A percentile compares a stretch with the other conserved stretches of the same genome.
These are phyloP conservation scores for Macaria notata DNA, from an alignment of 2,888 invertebrate genomes.

Conservation along the genomic window DNA sequence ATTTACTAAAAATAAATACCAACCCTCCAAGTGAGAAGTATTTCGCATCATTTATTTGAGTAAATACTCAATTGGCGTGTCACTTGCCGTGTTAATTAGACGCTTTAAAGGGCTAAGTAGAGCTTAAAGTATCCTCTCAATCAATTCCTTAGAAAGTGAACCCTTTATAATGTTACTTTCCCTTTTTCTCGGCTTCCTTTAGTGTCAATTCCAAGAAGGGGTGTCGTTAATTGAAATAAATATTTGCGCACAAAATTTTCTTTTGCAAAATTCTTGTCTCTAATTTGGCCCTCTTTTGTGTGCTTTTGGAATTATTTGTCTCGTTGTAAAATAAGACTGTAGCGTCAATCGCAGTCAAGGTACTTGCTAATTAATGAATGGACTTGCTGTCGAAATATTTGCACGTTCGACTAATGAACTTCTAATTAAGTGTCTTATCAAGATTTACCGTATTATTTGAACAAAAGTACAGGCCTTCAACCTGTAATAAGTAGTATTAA, in stretches of 20 bases:
- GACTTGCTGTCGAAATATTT: conserved; percentile 1
- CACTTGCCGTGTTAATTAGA: conserved; percentile 62
- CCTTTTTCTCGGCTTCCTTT: conserved; percentile 61
- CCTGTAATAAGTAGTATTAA: too few species aligned
- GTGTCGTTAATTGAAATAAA: conserved; percentile 73
- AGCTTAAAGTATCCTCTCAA: conserved; percentile 58
- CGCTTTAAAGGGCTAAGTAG: conserved; percentile 59
- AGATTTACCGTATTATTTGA: too few species aligned
- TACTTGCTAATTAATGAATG: conserved; percentile 1
- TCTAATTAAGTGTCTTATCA: neutral
- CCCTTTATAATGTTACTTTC: conserved; percentile 49
- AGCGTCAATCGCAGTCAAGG: conserved; percentile 27
- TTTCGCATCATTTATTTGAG: conserved; percentile 8
- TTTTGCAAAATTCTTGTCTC: conserved; percentile 44
- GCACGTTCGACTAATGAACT: neutral
- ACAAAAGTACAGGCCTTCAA: too few species aligned
- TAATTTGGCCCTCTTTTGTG: conserved; percentile 43
- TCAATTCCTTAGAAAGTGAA: conserved; percentile 53
- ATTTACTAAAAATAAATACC: too few species aligned
- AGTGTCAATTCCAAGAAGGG: conserved; percentile 66
- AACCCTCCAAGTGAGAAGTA: too few species aligned
- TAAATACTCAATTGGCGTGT: conserved; percentile 51
- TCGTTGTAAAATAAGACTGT: conserved; percentile 32
- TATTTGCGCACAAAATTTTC: conserved; percentile 71
- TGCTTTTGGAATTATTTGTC: conserved; percentile 31